Base-by-base conservation (phyloP, 2,888 invertebrate species). In the Drosophila nr. perissopoda region DNA sequence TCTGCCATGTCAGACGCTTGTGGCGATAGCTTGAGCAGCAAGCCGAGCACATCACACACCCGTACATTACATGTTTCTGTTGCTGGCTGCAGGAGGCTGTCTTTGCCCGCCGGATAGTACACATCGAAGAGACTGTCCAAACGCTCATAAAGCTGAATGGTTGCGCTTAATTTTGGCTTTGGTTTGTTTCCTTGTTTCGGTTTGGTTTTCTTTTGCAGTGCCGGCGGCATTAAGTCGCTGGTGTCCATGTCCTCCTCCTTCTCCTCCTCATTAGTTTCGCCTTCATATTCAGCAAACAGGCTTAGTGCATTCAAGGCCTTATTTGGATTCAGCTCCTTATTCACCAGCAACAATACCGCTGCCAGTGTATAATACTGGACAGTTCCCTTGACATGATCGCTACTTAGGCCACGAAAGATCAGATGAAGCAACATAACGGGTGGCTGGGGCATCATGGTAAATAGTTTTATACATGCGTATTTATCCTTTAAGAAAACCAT, bases 1-100 rank as follows among this genome's bases (percentile, higher is more conserved):
- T 65, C 57, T 0, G 93, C 92, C 0, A 85, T 74, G 3, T 69
- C 25, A 6, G 87, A 83, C 2, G 91, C 89, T 29, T 64, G 68
- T 0, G 73, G 42, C 0, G 92, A 93, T 10, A 85, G 79, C 59
- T 92, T 91, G 0, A 93, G 73, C 11, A 93, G 72, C 29, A 83
- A 73, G 0, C 91, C 90, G 2, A 93, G 66, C 0, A 89, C 84
- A 56, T 92, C 91, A 38, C 85, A 88, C 2, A 92, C 63, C 33
- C 88, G 83, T 13, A 85, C 48, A 10, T 91, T 90, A 1, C 58
- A 33, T 33, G 4, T 59, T 5, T 52, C 61, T 11, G 40, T 79
- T 0, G 2, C 10, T 31, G 77, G 33, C 0, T 75, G 46, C n/a
- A 85, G 66, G 51, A 92, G 92, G 65, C 74, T 89, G 27, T 78